These are phyloP conservation scores for Leptinotarsa defecta DNA, from an alignment of 1,140 invertebrate species.

Conservation along the genomic window DNA sequence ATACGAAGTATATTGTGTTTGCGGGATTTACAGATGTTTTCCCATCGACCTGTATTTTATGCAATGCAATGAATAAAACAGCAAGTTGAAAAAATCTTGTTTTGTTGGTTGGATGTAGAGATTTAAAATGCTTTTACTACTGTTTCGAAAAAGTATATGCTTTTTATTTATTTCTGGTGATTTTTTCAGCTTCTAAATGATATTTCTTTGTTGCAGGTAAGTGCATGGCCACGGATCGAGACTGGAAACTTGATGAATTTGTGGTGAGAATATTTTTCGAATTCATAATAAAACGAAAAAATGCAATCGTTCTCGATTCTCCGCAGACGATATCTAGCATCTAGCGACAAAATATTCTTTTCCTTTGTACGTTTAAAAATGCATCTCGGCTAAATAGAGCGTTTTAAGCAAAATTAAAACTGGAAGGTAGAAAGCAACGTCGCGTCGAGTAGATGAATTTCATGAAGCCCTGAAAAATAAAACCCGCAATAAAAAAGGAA, in stretches of 20 bases:
- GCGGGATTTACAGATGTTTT: no score
- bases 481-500: constrained; percentile 13
- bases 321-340: not conserved
- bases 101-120: no score
- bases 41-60: no score
- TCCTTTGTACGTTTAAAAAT: constrained; percentile 18
- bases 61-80: no score
- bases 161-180: not conserved
- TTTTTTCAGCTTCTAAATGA: no score
- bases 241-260: not conserved
- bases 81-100: no score
- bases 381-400: constrained; percentile 16
- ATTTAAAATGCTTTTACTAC: no score
- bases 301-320: not conserved
- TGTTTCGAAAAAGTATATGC: not conserved
- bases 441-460: constrained; percentile 22
- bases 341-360: constrained; percentile 9
- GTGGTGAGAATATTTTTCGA: not conserved
- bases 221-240: not conserved
- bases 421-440: constrained; percentile 9
- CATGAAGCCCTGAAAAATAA: constrained; percentile 20
- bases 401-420: constrained; percentile 25
- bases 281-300: not conserved
- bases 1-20: no score
- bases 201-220: not conserved